Evolutionary conservation across 1,140 invertebrate species (phyloP).

Genomic region (Rhopalosiphum padi): DNA sequence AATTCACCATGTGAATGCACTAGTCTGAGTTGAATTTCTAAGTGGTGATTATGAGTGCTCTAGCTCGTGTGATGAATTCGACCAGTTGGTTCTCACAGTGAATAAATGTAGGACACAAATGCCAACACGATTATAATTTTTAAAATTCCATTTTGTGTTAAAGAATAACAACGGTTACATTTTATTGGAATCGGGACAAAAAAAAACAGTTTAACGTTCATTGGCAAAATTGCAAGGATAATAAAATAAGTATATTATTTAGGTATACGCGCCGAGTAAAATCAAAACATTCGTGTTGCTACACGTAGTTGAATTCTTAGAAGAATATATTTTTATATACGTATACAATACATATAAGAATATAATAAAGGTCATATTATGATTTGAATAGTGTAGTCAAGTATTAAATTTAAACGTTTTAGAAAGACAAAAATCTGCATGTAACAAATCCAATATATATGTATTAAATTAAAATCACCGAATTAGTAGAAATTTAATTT

Average conservation of each 20-base stretch:
- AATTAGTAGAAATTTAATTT: neutral
- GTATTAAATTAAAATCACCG: neutral
- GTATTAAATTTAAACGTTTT: neutral
- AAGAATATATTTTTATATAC: neutral
- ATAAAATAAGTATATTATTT: neutral
- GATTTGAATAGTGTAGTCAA: neutral
- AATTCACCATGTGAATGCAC: neutral
- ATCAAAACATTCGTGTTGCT: neutral
- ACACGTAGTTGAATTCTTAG: neutral
- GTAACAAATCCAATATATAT: neutral
- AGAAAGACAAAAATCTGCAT: neutral
- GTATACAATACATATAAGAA: neutral
- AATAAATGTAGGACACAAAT: conserved; percentile 33
- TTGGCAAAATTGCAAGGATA: neutral
- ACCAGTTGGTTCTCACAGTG: conserved; percentile 51
- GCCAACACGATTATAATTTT: conserved; percentile 39
- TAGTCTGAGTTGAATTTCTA: conserved; percentile 52
- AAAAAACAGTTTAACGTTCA: neutral
- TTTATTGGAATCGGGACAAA: conserved; percentile 52
- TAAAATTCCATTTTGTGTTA: neutral
- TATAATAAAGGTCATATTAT: neutral
- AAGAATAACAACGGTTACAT: neutral
- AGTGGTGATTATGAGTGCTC: conserved; percentile 33
- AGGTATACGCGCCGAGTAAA: neutral
- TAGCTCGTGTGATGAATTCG: conserved; percentile 49